Evolutionary conservation across 2,113 vertebrate genomes (phyloP).

Genomic region (Entomyzon cyanotis): DNA sequence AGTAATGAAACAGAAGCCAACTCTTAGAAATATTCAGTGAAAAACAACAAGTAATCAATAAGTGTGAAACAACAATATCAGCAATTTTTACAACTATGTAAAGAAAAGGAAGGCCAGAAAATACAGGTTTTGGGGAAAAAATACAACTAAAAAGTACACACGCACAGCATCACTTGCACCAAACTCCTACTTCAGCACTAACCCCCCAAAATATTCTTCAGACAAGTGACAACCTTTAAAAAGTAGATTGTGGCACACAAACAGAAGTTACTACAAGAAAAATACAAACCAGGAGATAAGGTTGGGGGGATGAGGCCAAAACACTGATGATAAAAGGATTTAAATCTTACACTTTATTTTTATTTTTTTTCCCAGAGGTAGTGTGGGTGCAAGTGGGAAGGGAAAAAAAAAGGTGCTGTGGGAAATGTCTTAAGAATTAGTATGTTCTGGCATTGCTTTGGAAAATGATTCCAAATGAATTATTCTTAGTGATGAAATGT

Average conservation of each 20-base stretch:
- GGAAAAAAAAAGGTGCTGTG: neutral
- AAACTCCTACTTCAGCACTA: neutral
- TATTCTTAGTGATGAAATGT: neutral
- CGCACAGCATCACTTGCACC: neutral
- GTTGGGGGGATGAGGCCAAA: neutral
- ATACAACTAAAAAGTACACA: rapidly evolving
- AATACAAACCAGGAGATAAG: neutral
- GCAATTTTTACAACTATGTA: neutral
- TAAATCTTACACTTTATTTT: neutral
- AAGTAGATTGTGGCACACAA: neutral
- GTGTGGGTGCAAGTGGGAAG: neutral
- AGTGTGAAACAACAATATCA: neutral
- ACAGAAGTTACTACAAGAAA: neutral
- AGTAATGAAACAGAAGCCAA: neutral
- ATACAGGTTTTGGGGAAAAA: neutral
- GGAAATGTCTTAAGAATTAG: neutral
- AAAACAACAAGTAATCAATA: neutral
- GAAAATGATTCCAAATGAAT: neutral
- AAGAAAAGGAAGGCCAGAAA: neutral
- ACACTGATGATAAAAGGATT: neutral
- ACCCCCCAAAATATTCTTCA: neutral
- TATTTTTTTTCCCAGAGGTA: neutral
- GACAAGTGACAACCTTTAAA: neutral
- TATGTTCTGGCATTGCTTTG: neutral
- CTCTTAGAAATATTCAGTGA: neutral